Conservation (phyloP, 2,113 vertebrate species). For the Rana temporaria region DNA sequence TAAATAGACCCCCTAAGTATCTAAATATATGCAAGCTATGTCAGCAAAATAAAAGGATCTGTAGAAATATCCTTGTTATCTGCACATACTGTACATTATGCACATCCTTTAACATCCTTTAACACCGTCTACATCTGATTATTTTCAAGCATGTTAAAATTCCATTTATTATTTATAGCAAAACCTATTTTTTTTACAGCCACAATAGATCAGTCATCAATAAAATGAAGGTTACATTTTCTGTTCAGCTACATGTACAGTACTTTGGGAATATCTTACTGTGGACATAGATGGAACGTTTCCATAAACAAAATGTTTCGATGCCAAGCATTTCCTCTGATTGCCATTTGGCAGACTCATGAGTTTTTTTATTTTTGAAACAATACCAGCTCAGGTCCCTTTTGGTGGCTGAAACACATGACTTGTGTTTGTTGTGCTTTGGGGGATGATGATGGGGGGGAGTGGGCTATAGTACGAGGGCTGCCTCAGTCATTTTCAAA, state of each 20-base stretch:
- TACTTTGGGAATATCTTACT: not conserved
- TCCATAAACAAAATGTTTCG: conserved; percentile 21
- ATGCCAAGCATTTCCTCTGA: conserved; percentile 72
- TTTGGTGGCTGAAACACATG: conserved; percentile 65
- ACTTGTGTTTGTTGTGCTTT: conserved; percentile 77
- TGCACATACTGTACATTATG: too few relatives aligned
- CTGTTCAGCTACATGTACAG: not conserved
- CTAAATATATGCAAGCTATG: too few relatives aligned
- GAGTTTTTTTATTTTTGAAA: conserved; percentile 79
- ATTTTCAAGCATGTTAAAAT: too few relatives aligned
- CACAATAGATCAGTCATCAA: not conserved
- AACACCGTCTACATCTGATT: conserved; percentile 28
- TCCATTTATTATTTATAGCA: too few relatives aligned
- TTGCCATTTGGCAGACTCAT: conserved; percentile 75
- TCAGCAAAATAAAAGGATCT: too few relatives aligned
- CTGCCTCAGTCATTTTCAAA: conserved; percentile 93
- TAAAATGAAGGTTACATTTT: not conserved
- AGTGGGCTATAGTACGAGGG: conserved; percentile 76
- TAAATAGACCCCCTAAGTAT: too few relatives aligned
- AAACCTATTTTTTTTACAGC: not conserved
- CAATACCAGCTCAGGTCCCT: conserved; percentile 73
- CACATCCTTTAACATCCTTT: conserved; percentile 66
- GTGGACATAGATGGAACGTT: not conserved
- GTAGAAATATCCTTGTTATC: too few relatives aligned
- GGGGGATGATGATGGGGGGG: conserved; percentile 56